These are phyloP conservation scores for Chaenogobius annularis DNA, from an alignment of 2,113 vertebrate genomes.

Conservation along the genomic window DNA sequence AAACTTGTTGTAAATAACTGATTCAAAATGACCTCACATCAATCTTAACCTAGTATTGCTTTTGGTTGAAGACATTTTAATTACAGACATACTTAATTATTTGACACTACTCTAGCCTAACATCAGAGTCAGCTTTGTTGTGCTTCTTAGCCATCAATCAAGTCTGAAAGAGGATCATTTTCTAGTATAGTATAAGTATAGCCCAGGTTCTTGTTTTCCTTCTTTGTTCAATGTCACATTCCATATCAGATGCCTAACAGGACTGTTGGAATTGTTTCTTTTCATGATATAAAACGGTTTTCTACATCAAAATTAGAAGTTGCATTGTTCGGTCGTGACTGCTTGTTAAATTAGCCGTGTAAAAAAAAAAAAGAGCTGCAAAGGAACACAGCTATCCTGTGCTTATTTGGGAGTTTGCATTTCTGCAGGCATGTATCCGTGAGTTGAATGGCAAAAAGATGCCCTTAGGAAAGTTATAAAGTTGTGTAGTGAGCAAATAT, in stretches of 20 bases:
- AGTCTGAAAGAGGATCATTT: background rate
- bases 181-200: background rate
- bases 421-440: constrained; percentile 48
- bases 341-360: constrained; percentile 20
- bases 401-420: constrained; percentile 37
- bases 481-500: constrained; percentile 38
- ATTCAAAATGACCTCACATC: background rate
- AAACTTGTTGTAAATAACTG: background rate
- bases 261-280: background rate
- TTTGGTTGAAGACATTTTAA: background rate
- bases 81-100: background rate
- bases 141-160: background rate
- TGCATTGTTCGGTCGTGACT: background rate
- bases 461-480: constrained; percentile 33
- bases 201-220: background rate
- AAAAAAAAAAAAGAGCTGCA: constrained; percentile 22
- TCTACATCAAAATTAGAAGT: background rate
- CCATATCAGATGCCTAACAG: background rate
- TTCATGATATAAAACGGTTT: background rate
- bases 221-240: background rate
- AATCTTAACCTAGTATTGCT: background rate
- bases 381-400: constrained; percentile 12
- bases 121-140: background rate
- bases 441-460: constrained; percentile 58
- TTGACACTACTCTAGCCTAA: background rate